These are phyloP conservation scores for Sebastes kiyomatsui DNA, from an alignment of 2,797 vertebrate genomes.

Conservation along the genomic window DNA sequence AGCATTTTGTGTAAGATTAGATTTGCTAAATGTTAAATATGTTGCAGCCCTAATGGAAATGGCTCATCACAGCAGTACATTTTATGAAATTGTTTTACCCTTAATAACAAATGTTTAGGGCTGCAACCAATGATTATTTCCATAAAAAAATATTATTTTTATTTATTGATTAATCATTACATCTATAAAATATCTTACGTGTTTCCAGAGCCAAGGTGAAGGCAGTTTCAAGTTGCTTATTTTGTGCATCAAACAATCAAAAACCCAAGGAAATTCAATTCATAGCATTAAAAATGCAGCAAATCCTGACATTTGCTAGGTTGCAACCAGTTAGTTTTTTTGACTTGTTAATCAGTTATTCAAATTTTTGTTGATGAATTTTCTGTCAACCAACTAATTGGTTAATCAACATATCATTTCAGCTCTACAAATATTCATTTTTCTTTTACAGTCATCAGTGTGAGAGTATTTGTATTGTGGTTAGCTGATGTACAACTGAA, in stretches of 20 bases:
- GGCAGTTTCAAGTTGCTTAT: neutral
- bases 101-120: neutral
- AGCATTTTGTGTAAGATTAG: neutral
- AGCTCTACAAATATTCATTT: neutral
- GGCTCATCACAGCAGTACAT: neutral
- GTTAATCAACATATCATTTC: neutral
- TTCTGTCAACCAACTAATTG: neutral
- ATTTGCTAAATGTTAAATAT: slow-evolving; percentile 11
- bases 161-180: neutral
- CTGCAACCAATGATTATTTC: neutral
- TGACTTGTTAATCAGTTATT: neutral
- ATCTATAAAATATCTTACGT: neutral
- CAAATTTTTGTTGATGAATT: neutral
- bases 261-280: neutral
- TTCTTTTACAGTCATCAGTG: neutral
- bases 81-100: no score
- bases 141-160: neutral
- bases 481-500: neutral
- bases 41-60: neutral
- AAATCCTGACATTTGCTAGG: neutral
- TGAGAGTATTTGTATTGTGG: neutral
- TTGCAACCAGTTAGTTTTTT: neutral
- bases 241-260: neutral
- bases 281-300: neutral
- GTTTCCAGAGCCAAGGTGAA: neutral